Conservation (phyloP, 2,888 invertebrate genomes). For the Sinotaia quadrata region DNA sequence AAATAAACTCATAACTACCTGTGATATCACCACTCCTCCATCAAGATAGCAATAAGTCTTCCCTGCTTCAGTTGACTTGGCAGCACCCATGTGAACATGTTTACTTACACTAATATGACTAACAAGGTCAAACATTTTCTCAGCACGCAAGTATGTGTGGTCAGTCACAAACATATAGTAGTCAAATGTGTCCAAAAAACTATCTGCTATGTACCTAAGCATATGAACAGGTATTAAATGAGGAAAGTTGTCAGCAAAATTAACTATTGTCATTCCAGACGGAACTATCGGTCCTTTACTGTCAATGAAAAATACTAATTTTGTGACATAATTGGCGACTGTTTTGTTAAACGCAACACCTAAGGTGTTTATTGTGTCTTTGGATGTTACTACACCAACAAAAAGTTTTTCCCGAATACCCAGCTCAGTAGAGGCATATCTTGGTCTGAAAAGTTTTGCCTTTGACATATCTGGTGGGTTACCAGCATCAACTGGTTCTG, state of each 20-base stretch:
- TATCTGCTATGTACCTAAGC: constrained; percentile 90
- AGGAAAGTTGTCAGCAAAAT: constrained; percentile 85
- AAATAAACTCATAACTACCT: constrained; percentile 68
- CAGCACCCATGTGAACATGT: constrained; percentile 86
- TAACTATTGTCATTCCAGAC: constrained; percentile 78
- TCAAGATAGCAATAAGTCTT: constrained; percentile 76
- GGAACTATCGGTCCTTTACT: constrained; percentile 43
- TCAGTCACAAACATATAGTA: constrained; percentile 93
- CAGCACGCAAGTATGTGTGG: constrained; percentile 86
- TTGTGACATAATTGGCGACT: constrained; percentile 86
- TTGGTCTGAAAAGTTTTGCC: constrained; percentile 78
- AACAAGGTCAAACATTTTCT: constrained; percentile 81
- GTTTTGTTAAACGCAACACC: constrained; percentile 91
- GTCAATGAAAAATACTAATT: constrained; percentile 84
- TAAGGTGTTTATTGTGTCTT: constrained; percentile 75
- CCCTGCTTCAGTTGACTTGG: constrained; percentile 59
- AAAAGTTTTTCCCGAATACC: constrained; percentile 92
- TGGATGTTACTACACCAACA: constrained; percentile 84
- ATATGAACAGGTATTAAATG: constrained; percentile 88
- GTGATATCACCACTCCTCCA: constrained; percentile 89
- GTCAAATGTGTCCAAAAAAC: constrained; percentile 90
- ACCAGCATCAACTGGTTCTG: constrained; percentile 13
- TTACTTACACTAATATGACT: constrained; percentile 86
- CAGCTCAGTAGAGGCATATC: constrained; percentile 95
- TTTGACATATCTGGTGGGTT: no score